phyloP scores from a whole-genome alignment of 2,113 vertebrate genomes.

The Corynorhinus townsendii region DNA sequence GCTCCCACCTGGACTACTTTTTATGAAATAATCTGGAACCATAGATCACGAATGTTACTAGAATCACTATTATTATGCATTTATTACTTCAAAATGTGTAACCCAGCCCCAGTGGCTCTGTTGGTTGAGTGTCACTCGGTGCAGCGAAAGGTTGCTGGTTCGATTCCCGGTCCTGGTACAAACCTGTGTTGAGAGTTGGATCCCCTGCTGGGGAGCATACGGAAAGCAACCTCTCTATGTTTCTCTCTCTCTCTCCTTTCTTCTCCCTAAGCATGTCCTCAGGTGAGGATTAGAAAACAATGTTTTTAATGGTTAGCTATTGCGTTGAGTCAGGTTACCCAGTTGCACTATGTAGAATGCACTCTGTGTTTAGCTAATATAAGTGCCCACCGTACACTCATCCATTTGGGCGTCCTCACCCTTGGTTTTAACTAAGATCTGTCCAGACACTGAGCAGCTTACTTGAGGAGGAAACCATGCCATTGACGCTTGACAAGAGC shows the following conservation, averaged over 20 bases:
- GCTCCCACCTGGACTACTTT: not conserved
- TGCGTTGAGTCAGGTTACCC: not conserved
- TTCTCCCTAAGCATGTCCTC: too few relatives aligned
- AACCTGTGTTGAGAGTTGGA: too few relatives aligned
- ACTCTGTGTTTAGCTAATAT: not conserved
- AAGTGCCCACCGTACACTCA: fast-evolving
- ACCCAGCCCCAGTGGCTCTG: too few relatives aligned
- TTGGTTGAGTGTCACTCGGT: too few relatives aligned
- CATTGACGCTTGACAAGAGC: too few relatives aligned
- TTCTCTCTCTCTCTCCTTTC: too few relatives aligned
- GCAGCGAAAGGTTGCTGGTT: too few relatives aligned
- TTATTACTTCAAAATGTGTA: not conserved
- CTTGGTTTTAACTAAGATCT: fast-evolving
- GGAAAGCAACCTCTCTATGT: too few relatives aligned
- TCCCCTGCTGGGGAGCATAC: too few relatives aligned
- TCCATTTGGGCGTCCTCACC: fast-evolving
- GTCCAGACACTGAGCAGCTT: fast-evolving
- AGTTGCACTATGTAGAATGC: fast-evolving
- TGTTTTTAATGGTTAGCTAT: not conserved
- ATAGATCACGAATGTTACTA: not conserved
- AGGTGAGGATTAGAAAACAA: too few relatives aligned
- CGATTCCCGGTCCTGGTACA: too few relatives aligned
- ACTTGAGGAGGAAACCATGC: not conserved
- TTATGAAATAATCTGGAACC: not conserved
- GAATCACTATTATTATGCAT: not conserved